Conservation (phyloP, 2,888 invertebrate species). For the Caenorhabditis sp. region DNA sequence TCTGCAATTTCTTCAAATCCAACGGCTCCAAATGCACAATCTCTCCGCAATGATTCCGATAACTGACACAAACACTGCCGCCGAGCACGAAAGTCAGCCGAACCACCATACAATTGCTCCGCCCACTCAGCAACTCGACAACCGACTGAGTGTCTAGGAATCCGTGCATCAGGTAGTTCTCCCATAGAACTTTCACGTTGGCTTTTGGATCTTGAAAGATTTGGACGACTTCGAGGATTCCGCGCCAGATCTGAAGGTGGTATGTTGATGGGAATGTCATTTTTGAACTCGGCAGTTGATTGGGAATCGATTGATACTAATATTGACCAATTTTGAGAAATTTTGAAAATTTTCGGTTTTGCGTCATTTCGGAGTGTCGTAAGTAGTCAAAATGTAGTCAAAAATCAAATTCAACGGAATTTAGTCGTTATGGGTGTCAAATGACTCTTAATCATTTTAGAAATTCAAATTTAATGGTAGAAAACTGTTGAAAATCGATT, state of each 20-base stretch:
- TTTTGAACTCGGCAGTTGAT: too few species aligned
- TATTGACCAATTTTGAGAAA: too few species aligned
- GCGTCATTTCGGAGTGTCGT: conserved; percentile 1
- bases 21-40: conserved; percentile 81
- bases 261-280: too few species aligned
- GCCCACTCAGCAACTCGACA: conserved; percentile 57
- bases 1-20: conserved; percentile 81
- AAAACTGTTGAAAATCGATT: too few species aligned
- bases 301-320: too few species aligned
- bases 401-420: too few species aligned
- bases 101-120: conserved; percentile 58
- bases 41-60: conserved; percentile 54
- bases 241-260: conserved; percentile 72
- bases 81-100: conserved; percentile 56
- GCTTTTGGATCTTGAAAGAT: conserved; percentile 75
- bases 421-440: too few species aligned
- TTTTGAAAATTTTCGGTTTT: neutral
- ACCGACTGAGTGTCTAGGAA: conserved; percentile 72
- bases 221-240: conserved; percentile 77
- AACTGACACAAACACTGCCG: conserved; percentile 67
- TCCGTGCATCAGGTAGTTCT: conserved; percentile 72
- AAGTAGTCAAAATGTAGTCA: too few species aligned
- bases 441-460: neutral
- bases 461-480: neutral
- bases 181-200: conserved; percentile 74